These are phyloP conservation scores for Pelobates fuscus DNA, from an alignment of 2,113 vertebrate genomes.

Conservation along the genomic window DNA sequence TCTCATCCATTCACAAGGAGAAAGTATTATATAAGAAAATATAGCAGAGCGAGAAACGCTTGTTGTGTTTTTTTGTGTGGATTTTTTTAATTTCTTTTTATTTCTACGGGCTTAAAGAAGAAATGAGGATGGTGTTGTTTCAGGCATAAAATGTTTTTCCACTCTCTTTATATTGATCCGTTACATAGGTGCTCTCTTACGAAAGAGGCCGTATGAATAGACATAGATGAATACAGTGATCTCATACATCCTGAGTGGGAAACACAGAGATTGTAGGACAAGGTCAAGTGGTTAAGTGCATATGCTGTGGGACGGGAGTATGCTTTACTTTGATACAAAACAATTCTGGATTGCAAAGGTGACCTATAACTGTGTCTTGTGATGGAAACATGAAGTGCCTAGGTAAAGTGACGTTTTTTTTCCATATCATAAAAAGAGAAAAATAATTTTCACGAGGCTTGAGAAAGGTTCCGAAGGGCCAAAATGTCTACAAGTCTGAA, in stretches of 20 bases:
- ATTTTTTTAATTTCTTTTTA: no score
- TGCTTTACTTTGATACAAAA: background rate
- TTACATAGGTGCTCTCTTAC: background rate
- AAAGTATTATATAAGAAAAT: constrained; percentile 37
- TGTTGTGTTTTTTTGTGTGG: background rate
- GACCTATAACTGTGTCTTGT: background rate
- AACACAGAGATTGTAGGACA: background rate
- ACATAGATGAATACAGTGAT: background rate
- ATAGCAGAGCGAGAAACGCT: background rate
- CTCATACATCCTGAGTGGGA: background rate
- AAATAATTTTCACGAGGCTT: no score
- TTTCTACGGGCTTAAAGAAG: no score
- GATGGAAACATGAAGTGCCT: no score
- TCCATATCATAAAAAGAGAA: no score
- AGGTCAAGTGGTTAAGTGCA: background rate
- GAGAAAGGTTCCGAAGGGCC: no score
- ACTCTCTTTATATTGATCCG: background rate
- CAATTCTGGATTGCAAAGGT: background rate
- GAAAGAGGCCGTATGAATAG: background rate
- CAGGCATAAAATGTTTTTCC: background rate
- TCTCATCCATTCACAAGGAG: constrained; percentile 21
- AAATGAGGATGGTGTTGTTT: background rate
- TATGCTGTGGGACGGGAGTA: background rate
- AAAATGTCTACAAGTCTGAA: no score
- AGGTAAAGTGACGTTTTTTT: no score